Evolutionary conservation across 2,113 vertebrate genomes (phyloP).

Genomic region (Sorex araneus): DNA sequence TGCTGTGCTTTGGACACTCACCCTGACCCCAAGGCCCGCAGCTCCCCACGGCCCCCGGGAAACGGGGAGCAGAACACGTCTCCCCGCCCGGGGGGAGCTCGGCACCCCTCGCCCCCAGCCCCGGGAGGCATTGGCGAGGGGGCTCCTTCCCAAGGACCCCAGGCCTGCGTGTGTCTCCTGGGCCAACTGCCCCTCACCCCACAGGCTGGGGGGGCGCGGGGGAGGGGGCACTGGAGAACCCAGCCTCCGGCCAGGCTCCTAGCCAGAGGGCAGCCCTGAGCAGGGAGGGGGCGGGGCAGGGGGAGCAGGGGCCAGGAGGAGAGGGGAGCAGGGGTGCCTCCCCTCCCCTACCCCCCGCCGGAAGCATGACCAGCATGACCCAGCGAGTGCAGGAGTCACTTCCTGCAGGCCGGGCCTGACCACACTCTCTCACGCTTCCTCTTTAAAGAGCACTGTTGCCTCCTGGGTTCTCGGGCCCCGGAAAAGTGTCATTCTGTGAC

Average conservation of each 20-base stretch:
- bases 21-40: too few relatives aligned
- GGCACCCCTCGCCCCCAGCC: rapidly evolving
- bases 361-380: too few relatives aligned
- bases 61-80: not conserved
- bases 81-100: not conserved
- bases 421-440: not conserved
- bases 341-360: rapidly evolving
- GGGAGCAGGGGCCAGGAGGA: not conserved
- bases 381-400: not conserved
- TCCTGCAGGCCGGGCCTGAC: not conserved
- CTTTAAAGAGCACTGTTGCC: not conserved
- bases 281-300: rapidly evolving
- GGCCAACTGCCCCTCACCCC: not conserved
- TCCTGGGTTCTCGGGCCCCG: not conserved
- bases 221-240: too few relatives aligned
- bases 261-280: too few relatives aligned
- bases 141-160: not conserved
- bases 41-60: too few relatives aligned
- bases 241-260: too few relatives aligned
- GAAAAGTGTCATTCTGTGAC: not conserved
- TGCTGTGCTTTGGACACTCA: too few relatives aligned
- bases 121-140: not conserved
- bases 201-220: not conserved
- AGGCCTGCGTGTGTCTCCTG: not conserved
- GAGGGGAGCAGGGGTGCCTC: not conserved